These are phyloP conservation scores for Teleiodes luculella DNA, from an alignment of 2,888 invertebrate species.

Conservation along the genomic window DNA sequence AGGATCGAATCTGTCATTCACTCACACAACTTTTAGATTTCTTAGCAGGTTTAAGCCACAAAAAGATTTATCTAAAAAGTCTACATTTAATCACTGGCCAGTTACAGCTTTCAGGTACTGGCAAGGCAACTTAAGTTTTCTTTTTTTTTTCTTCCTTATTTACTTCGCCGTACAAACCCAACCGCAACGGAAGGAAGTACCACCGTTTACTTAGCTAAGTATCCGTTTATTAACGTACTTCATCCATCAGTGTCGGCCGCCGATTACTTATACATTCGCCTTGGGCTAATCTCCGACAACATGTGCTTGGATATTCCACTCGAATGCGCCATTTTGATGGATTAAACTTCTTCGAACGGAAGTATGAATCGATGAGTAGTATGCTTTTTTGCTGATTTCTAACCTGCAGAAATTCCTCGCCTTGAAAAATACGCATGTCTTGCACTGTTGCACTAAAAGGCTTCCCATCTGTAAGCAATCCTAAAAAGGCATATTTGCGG, in stretches of 20 bases:
- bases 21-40: too few species aligned
- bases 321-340: conserved; percentile 35
- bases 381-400: too few species aligned
- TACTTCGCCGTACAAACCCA: background rate
- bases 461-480: too few species aligned
- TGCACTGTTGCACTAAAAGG: too few species aligned
- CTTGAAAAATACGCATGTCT: too few species aligned
- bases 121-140: background rate
- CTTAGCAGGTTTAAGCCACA: background rate
- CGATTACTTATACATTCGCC: conserved; percentile 64
- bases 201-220: conserved; percentile 9
- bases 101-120: background rate
- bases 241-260: conserved; percentile 57
- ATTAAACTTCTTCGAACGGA: conserved; percentile 21
- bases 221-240: conserved; percentile 17
- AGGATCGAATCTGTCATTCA: too few species aligned
- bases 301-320: conserved; percentile 27
- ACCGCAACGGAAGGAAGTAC: background rate
- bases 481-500: too few species aligned
- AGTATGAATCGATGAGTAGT: too few species aligned
- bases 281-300: conserved; percentile 38
- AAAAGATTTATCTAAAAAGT: background rate
- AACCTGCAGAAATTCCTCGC: too few species aligned
- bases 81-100: too few species aligned
- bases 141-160: background rate